Evolutionary conservation across 1,140 invertebrate genomes (phyloP).

Genomic region (Drosophila sproati): DNA sequence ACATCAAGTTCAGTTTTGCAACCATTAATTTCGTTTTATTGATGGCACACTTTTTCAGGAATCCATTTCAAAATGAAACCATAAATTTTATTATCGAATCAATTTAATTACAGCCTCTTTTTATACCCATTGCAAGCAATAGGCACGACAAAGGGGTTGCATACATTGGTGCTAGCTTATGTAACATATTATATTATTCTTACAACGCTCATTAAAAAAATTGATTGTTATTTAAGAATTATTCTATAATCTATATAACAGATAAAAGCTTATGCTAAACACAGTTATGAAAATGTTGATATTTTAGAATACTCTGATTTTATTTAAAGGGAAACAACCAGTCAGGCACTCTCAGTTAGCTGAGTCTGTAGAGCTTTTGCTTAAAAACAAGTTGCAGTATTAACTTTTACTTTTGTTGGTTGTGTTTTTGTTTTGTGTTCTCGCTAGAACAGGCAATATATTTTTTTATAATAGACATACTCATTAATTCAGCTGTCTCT

Average conservation of each 20-base stretch:
- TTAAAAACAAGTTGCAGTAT: slow-evolving; percentile 23
- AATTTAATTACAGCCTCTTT: background rate
- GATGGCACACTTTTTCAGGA: slow-evolving; percentile 41
- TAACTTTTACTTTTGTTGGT: slow-evolving; percentile 47
- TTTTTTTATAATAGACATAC: slow-evolving; percentile 48
- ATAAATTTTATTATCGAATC: slow-evolving; percentile 19
- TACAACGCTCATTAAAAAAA: too few species aligned
- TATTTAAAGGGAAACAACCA: background rate
- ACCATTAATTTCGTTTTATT: slow-evolving; percentile 49
- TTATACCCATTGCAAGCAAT: slow-evolving; percentile 11
- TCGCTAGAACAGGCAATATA: slow-evolving; percentile 21
- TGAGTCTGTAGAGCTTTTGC: background rate
- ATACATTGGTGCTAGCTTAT: too few species aligned
- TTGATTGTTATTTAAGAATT: too few species aligned
- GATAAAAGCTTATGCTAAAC: too few species aligned
- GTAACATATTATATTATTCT: too few species aligned
- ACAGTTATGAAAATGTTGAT: too few species aligned
- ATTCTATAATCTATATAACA: too few species aligned
- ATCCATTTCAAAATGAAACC: slow-evolving; percentile 34
- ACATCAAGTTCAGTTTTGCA: slow-evolving; percentile 26
- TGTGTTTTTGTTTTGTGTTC: slow-evolving; percentile 14
- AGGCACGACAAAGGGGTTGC: too few species aligned
- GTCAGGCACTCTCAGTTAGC: background rate
- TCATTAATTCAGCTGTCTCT: slow-evolving; percentile 56
- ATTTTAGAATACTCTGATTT: too few species aligned